Percentiles rank a stretch among this genome's conserved stretches.
These are phyloP conservation scores for Seriola aureovittata DNA, from an alignment of 2,113 vertebrate species.

Conservation along the genomic window DNA sequence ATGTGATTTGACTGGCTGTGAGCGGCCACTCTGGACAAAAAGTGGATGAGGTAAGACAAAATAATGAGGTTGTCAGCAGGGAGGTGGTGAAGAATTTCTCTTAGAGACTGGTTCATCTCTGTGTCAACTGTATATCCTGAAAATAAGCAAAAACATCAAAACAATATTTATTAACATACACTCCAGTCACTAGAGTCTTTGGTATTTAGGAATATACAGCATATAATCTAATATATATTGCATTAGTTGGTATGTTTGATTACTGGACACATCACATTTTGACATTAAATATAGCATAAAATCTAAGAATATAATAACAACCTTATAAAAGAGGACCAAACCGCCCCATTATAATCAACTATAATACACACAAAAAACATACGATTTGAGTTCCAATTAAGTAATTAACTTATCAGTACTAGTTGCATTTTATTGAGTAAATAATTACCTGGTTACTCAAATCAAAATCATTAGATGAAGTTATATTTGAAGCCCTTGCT, in stretches of 20 bases:
- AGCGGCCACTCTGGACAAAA: slow-evolving; percentile 83
- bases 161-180: slow-evolving; percentile 5
- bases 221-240: background rate
- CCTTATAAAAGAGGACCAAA: background rate
- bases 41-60: slow-evolving; percentile 84
- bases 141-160: slow-evolving; percentile 19
- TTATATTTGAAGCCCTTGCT: too few species aligned
- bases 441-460: background rate
- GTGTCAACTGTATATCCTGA: slow-evolving; percentile 69
- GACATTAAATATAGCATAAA: background rate
- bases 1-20: slow-evolving; percentile 86
- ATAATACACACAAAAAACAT: background rate
- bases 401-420: background rate
- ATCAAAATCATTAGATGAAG: background rate
- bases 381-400: too few species aligned
- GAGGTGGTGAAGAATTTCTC: slow-evolving; percentile 72
- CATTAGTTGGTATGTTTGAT: background rate
- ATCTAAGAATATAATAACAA: background rate
- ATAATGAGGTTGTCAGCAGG: slow-evolving; percentile 78
- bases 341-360: background rate
- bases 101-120: slow-evolving; percentile 73
- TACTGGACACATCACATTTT: background rate
- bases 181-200: background rate
- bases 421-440: background rate
- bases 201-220: background rate